These are phyloP conservation scores for Pipa parva DNA, from an alignment of 2,113 vertebrate species.

Conservation along the genomic window DNA sequence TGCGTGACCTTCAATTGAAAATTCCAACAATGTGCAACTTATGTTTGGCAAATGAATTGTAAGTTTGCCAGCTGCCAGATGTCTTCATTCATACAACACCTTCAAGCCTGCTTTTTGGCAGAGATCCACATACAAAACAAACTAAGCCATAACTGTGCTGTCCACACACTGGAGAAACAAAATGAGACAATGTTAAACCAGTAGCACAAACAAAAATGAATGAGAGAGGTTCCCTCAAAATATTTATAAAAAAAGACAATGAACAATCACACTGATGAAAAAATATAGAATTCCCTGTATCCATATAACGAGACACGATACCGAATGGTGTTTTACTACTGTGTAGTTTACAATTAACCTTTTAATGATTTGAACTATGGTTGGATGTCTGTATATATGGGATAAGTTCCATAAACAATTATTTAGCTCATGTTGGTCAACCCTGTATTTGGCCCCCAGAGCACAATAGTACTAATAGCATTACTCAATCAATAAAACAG, in stretches of 20 bases:
- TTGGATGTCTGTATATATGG: no score
- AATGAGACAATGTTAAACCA: neutral
- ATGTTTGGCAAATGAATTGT: conserved; percentile 69
- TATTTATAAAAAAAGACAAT: conserved; percentile 18
- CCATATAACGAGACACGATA: no score
- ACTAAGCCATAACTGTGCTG: conserved; percentile 61
- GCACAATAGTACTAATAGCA: no score
- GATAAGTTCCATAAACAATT: no score
- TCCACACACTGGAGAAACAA: conserved; percentile 56
- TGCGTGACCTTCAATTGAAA: conserved; percentile 63
- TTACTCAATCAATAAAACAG: no score
- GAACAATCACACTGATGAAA: conserved; percentile 23
- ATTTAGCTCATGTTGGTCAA: no score
- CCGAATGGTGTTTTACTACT: no score
- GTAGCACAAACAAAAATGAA: neutral
- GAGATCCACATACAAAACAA: conserved; percentile 66
- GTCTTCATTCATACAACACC: conserved; percentile 75
- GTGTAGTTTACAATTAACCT: no score
- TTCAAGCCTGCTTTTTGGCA: conserved; percentile 73
- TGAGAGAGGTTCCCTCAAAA: neutral
- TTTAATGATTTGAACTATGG: no score
- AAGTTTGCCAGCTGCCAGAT: conserved; percentile 72
- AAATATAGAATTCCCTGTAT: no score
- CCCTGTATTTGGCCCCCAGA: no score
- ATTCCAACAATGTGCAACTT: conserved; percentile 63